phyloP scores from a whole-genome alignment of 2,888 invertebrate species.

The Drosophila quinaria region DNA sequence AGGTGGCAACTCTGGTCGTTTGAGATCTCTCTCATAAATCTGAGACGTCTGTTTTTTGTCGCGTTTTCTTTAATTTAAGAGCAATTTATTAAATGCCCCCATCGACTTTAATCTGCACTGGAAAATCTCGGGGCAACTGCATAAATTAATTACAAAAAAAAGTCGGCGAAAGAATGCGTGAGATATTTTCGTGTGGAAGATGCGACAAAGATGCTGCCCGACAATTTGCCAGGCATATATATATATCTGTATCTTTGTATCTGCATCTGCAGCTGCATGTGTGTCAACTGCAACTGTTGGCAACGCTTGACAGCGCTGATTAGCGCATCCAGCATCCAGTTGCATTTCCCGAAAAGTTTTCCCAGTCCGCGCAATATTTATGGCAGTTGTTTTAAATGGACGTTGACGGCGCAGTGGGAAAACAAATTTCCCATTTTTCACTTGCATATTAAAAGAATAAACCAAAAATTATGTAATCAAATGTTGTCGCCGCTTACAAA shows the following conservation, averaged over 20 bases:
- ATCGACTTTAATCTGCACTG: slow-evolving; percentile 69
- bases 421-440: slow-evolving; percentile 19
- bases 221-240: slow-evolving; percentile 55
- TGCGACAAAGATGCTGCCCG: slow-evolving; percentile 16
- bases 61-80: slow-evolving; percentile 57
- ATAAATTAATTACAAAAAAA: slow-evolving; percentile 73
- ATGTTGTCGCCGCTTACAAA: slow-evolving; percentile 50
- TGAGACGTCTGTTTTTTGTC: slow-evolving; percentile 23
- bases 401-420: slow-evolving; percentile 34
- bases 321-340: slow-evolving; percentile 50
- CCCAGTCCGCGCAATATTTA: slow-evolving; percentile 53
- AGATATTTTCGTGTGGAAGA: slow-evolving; percentile 56
- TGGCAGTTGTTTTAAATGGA: slow-evolving; percentile 63
- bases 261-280: slow-evolving; percentile 16
- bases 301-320: slow-evolving; percentile 67
- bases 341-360: slow-evolving; percentile 12
- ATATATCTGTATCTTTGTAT: slow-evolving; percentile 7
- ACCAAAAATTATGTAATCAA: slow-evolving; percentile 68
- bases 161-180: slow-evolving; percentile 59
- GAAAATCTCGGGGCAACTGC: slow-evolving; percentile 69
- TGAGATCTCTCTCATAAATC: slow-evolving; percentile 15
- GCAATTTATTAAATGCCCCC: slow-evolving; percentile 76
- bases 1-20: slow-evolving; percentile 40
- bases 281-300: slow-evolving; percentile 41
- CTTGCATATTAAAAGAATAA: slow-evolving; percentile 33